These are phyloP conservation scores for Meiosimyza platycephala DNA, from an alignment of 2,888 invertebrate species.

Conservation along the genomic window DNA sequence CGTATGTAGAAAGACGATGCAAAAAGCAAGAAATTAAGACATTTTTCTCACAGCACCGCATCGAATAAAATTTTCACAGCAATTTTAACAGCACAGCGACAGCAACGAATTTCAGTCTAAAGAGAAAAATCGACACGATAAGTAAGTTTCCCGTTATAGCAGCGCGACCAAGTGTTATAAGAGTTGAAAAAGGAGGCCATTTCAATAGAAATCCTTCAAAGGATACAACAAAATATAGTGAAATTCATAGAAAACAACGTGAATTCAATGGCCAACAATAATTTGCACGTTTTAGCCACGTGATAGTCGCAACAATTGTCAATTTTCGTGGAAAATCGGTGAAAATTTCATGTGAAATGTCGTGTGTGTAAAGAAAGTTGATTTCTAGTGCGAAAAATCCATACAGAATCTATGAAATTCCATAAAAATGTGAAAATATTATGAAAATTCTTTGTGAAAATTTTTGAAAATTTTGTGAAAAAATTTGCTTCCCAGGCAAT, in stretches of 20 bases:
- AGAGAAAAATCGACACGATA: conserved; percentile 67
- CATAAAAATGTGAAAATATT: conserved; percentile 48
- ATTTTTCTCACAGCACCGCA: conserved; percentile 21
- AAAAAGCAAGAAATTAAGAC: conserved; percentile 28
- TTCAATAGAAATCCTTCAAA: conserved; percentile 15
- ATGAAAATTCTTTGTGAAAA: conserved; percentile 44
- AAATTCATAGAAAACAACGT: conserved; percentile 54
- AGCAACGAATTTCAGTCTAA: conserved; percentile 56
- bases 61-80: conserved; percentile 39
- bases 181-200: neutral
- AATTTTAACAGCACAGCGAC: conserved; percentile 38
- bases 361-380: neutral
- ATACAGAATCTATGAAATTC: conserved; percentile 14
- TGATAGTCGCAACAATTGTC: conserved; percentile 32
- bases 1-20: neutral
- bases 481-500: conserved; percentile 59
- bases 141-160: conserved; percentile 59
- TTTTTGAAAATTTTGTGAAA: conserved; percentile 49
- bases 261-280: conserved; percentile 51
- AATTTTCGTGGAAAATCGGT: conserved; percentile 45
- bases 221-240: conserved; percentile 38
- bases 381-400: conserved; percentile 22
- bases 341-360: conserved; percentile 38
- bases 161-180: conserved; percentile 31
- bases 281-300: conserved; percentile 47